A percentile compares a stretch with the other conserved stretches of the same genome.
phyloP scores from a whole-genome alignment of 1,140 invertebrate genomes.

The Globodera ellingtonae region DNA sequence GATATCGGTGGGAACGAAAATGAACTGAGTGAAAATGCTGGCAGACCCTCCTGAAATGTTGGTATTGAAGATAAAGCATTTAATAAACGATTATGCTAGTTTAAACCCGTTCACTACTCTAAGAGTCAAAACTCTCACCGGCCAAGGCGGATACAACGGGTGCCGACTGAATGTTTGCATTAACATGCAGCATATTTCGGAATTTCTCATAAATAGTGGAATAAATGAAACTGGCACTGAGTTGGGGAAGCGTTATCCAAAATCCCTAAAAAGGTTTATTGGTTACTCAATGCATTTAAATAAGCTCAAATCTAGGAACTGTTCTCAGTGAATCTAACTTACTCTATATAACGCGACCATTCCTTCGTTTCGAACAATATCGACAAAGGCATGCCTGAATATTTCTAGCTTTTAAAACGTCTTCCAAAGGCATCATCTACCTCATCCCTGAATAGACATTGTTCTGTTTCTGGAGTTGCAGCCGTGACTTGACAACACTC shows the following conservation, averaged over 20 bases:
- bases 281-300: background rate
- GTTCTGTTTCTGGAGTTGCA: conserved; percentile 74
- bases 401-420: conserved; percentile 75
- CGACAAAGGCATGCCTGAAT: conserved; percentile 84
- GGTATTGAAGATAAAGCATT: conserved; percentile 70
- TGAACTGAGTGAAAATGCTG: conserved; percentile 45
- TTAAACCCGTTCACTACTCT: too few species aligned
- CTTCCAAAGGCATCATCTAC: conserved; percentile 72
- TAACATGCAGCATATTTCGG: conserved; percentile 74
- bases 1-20: conserved; percentile 56
- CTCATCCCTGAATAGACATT: conserved; percentile 57
- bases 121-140: conserved; percentile 72
- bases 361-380: conserved; percentile 87
- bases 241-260: conserved; percentile 64
- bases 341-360: conserved; percentile 82
- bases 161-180: conserved; percentile 50
- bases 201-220: conserved; percentile 93
- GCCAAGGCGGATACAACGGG: conserved; percentile 60
- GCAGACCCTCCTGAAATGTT: conserved; percentile 71
- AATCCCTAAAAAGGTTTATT: conserved; percentile 56
- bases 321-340: conserved; percentile 10
- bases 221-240: conserved; percentile 72
- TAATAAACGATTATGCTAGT: too few species aligned
- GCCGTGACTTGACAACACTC: conserved; percentile 91
- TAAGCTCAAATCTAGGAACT: background rate